Evolutionary conservation across 2,888 invertebrate species (phyloP).

Genomic region (Bibio marci): DNA sequence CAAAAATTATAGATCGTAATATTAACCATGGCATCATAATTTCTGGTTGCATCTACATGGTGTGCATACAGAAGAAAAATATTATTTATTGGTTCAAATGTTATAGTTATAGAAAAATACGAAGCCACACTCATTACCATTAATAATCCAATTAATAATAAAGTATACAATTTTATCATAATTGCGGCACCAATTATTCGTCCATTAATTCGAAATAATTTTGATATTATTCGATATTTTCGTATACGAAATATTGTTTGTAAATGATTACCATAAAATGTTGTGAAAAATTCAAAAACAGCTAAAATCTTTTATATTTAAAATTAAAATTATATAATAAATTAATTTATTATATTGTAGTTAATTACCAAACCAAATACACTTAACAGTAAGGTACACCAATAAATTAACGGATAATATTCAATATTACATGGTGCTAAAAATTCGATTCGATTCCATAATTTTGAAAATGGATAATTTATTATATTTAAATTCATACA

Average conservation of each 20-base stretch:
- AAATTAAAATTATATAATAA: too few relatives aligned
- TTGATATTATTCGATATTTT: conserved; percentile 14
- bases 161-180: conserved; percentile 15
- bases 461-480: neutral
- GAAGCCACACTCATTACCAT: too few relatives aligned
- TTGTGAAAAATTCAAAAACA: conserved; percentile 8
- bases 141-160: conserved; percentile 14
- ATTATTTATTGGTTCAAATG: too few relatives aligned
- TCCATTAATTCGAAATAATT: conserved; percentile 14
- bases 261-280: conserved; percentile 7
- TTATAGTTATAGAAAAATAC: too few relatives aligned
- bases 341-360: too few relatives aligned
- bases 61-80: too few relatives aligned
- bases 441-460: neutral
- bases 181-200: conserved; percentile 16
- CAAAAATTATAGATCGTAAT: conserved; percentile 13
- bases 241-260: conserved; percentile 13
- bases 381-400: conserved; percentile 14
- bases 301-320: conserved; percentile 5
- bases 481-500: neutral
- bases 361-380: conserved; percentile 15
- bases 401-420: conserved; percentile 17
- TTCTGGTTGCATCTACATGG: conserved; percentile 17
- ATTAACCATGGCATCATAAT: conserved; percentile 16
- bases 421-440: conserved; percentile 12